Evolutionary conservation across 2,113 vertebrate species (phyloP).

Genomic region (Telmatochromis bifrenatus): DNA sequence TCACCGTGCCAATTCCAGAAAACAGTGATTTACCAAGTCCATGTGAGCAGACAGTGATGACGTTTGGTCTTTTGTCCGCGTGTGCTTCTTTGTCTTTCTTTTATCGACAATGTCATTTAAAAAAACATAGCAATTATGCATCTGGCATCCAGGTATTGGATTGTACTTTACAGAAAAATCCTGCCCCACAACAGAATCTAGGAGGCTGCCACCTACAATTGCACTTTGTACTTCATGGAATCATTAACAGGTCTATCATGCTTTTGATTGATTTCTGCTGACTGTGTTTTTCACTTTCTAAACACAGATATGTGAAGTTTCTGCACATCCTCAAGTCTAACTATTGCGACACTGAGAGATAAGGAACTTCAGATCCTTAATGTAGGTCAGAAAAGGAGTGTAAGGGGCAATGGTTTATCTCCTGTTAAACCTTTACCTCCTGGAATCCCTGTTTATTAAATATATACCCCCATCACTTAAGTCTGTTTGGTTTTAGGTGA

Average conservation of each 20-base stretch:
- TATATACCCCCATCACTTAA: neutral
- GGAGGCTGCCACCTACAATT: neutral
- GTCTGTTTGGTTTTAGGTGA: neutral
- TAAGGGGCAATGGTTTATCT: conserved; percentile 27
- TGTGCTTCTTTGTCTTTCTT: neutral
- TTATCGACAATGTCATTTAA: neutral
- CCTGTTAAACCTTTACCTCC: neutral
- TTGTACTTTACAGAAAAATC: neutral
- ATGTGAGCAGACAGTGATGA: neutral
- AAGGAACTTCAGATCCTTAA: neutral
- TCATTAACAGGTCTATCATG: neutral
- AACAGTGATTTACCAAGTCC: neutral
- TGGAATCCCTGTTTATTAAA: conserved; percentile 1
- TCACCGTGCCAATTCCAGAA: conserved; percentile 1
- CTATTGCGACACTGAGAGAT: neutral
- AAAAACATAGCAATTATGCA: neutral
- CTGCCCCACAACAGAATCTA: neutral
- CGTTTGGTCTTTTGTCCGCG: neutral
- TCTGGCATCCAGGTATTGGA: neutral
- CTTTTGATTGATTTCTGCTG: neutral
- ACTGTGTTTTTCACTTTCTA: neutral
- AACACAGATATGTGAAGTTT: neutral
- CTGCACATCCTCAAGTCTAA: neutral
- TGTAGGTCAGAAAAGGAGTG: conserved; percentile 11
- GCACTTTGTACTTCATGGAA: conserved; percentile 11